phyloP scores from a whole-genome alignment of 2,797 vertebrate genomes.

The Melanotaenia boesemani region DNA sequence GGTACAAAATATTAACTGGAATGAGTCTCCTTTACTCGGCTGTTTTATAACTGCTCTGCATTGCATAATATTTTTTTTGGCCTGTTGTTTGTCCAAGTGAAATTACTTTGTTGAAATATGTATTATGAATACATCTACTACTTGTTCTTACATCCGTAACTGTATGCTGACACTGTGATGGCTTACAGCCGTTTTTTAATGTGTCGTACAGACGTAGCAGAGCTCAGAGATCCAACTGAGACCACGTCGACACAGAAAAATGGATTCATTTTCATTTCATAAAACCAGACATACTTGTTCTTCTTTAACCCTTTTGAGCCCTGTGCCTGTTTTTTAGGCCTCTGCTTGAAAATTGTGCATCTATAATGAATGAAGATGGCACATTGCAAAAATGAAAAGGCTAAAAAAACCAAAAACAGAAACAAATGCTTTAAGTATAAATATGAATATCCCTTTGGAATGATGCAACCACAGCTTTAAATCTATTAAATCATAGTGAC shows the following conservation, averaged over 20 bases:
- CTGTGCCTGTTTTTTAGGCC: no score
- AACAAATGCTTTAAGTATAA: no score
- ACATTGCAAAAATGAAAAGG: no score
- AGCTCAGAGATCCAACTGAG: neutral
- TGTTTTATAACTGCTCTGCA: neutral
- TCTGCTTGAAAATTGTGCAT: no score
- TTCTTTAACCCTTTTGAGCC: no score
- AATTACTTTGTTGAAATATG: slow-evolving; percentile 24
- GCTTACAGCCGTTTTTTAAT: neutral
- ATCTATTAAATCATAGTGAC: no score
- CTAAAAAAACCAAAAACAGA: no score
- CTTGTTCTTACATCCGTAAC: slow-evolving; percentile 4
- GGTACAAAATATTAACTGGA: neutral
- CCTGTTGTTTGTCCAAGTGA: neutral
- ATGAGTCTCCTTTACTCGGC: neutral
- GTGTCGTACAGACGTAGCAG: neutral
- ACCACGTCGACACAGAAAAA: neutral
- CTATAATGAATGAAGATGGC: no score
- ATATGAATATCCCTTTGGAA: no score
- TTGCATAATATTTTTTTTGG: neutral
- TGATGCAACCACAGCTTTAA: no score
- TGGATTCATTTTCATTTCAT: no score
- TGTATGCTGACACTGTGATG: slow-evolving; percentile 1
- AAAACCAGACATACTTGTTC: no score
- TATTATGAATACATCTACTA: slow-evolving; percentile 9